These are phyloP conservation scores for Caenorhabditis sp. DNA, from an alignment of 2,888 invertebrate genomes.

Conservation along the genomic window DNA sequence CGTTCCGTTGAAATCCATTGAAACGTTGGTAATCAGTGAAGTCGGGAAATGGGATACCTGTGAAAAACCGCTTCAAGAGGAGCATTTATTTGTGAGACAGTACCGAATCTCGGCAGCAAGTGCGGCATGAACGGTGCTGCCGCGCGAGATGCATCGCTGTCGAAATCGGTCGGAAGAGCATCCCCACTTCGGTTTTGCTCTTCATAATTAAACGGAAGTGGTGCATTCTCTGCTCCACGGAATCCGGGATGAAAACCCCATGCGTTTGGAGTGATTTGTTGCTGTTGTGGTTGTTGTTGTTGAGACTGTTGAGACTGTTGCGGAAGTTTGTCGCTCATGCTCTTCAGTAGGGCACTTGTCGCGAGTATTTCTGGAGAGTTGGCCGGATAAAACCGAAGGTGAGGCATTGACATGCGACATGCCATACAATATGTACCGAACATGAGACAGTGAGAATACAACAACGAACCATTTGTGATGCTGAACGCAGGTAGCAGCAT, in stretches of 20 bases:
- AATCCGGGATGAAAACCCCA: slow-evolving; percentile 19
- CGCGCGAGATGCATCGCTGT: slow-evolving; percentile 10
- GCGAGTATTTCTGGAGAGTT: slow-evolving; percentile 4
- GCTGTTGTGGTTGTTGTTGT: slow-evolving; percentile 6
- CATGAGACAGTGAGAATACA: slow-evolving; percentile 10
- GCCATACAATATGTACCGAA: slow-evolving; percentile 15
- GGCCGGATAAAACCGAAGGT: slow-evolving; percentile 2
- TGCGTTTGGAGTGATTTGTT: neutral
- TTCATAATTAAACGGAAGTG: slow-evolving; percentile 32
- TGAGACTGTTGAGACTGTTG: slow-evolving; percentile 6
- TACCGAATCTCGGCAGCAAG: slow-evolving; percentile 49
- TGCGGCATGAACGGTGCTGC: slow-evolving; percentile 32
- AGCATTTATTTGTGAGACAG: too few species aligned
- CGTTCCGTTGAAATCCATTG: slow-evolving; percentile 35
- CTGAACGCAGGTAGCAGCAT: neutral
- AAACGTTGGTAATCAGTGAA: slow-evolving; percentile 49
- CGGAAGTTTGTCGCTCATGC: slow-evolving; percentile 26
- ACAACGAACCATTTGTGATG: neutral
- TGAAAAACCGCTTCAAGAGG: too few species aligned
- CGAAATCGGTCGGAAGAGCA: neutral
- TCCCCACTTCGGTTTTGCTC: slow-evolving; percentile 15
- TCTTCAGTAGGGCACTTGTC: neutral
- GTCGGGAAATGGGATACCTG: slow-evolving; percentile 41
- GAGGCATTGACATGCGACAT: slow-evolving; percentile 28
- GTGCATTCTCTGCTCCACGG: neutral